Conservation (phyloP, 2,797 vertebrate species). For the Manis pentadactyla region DNA sequence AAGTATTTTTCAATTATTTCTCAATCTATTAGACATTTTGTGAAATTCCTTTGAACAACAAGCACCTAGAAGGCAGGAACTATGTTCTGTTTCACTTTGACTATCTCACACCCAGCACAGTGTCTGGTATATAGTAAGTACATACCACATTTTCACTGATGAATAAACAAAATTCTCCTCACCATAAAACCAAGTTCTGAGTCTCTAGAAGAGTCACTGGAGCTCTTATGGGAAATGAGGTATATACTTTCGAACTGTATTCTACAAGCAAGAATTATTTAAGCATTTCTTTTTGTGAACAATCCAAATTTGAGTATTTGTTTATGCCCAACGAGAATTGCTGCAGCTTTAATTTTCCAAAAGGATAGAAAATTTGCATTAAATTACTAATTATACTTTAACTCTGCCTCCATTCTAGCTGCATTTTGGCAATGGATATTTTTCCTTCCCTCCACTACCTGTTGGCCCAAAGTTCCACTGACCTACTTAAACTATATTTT, state of each 20-base stretch:
- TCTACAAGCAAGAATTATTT: conserved; percentile 32
- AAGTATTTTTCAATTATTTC: conserved; percentile 30
- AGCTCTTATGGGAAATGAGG: conserved; percentile 18
- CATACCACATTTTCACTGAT: background rate
- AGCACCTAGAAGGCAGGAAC: background rate
- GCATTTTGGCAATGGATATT: conserved; percentile 10
- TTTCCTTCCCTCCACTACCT: background rate
- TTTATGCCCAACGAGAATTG: background rate
- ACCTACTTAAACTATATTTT: background rate
- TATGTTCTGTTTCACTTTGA: background rate
- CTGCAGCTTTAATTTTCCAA: background rate
- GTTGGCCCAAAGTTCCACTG: background rate
- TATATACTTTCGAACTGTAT: conserved; percentile 1
- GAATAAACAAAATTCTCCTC: conserved; percentile 1
- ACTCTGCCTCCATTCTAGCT: background rate
- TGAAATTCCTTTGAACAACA: conserved; percentile 22
- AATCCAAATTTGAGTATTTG: background rate
- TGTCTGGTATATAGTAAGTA: background rate
- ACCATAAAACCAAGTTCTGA: conserved; percentile 34
- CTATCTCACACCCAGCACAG: background rate
- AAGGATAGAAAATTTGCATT: conserved; percentile 23
- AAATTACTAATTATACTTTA: conserved; percentile 46
- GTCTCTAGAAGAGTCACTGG: background rate
- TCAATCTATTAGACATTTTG: conserved; percentile 10
- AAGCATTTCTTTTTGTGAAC: background rate